Conservation (phyloP, 2,888 invertebrate genomes). For the Rhamnusium bicolor region DNA sequence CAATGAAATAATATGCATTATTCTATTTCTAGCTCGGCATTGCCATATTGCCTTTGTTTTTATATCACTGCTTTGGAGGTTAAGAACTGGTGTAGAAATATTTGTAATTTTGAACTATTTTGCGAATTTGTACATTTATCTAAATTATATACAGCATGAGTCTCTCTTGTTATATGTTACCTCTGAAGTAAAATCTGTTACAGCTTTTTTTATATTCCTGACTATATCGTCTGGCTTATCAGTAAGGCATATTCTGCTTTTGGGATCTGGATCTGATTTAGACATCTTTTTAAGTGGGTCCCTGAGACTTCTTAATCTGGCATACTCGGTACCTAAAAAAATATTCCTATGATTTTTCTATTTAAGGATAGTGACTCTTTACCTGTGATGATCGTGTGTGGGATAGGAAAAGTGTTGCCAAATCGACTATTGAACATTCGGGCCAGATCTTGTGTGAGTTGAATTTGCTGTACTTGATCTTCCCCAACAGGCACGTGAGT, state of each 20-base stretch:
- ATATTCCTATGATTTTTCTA: background rate
- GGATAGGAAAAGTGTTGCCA: constrained; percentile 85
- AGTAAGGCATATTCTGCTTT: constrained; percentile 84
- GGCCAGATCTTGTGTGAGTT: constrained; percentile 86
- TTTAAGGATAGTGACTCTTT: constrained; percentile 36
- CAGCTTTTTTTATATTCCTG: constrained; percentile 87
- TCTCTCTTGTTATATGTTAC: constrained; percentile 60
- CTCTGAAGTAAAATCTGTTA: constrained; percentile 90
- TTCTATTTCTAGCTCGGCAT: too few relatives aligned
- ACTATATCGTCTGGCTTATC: constrained; percentile 82
- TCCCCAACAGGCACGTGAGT: constrained; percentile 96
- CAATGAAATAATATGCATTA: too few relatives aligned
- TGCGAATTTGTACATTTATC: too few relatives aligned
- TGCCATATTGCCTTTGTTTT: too few relatives aligned
- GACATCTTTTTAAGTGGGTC: constrained; percentile 97
- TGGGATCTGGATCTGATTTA: constrained; percentile 89
- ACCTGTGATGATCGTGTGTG: constrained; percentile 79
- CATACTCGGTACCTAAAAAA: constrained; percentile 73
- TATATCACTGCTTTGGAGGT: too few relatives aligned
- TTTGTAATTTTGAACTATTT: too few relatives aligned
- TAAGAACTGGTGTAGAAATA: too few relatives aligned
- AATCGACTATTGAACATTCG: constrained; percentile 85
- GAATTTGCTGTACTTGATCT: constrained; percentile 93
- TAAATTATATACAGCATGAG: too few relatives aligned
- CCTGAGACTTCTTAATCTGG: constrained; percentile 85